These are phyloP conservation scores for Chloromyia formosa DNA, from an alignment of 2,888 invertebrate genomes.

Conservation along the genomic window DNA sequence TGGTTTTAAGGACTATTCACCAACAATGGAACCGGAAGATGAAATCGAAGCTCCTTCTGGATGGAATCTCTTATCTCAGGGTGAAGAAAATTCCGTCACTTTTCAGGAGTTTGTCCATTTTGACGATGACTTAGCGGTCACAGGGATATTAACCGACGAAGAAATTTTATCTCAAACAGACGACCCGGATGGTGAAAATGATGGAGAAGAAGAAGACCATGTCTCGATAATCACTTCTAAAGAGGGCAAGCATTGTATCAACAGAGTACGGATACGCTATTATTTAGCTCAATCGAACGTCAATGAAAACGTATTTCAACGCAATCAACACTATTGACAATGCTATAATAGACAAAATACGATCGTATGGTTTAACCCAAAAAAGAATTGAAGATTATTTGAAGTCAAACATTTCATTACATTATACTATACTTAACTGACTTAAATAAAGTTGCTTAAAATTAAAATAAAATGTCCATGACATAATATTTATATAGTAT, in stretches of 20 bases:
- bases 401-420: too few species aligned
- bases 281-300: neutral
- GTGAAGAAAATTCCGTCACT: neutral
- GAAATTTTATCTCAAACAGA: neutral
- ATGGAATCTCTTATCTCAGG: neutral
- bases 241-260: neutral
- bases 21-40: neutral
- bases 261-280: neutral
- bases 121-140: neutral
- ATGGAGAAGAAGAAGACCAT: neutral
- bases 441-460: too few species aligned
- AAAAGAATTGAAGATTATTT: too few species aligned
- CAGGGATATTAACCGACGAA: neutral
- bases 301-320: neutral
- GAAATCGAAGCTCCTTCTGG: neutral
- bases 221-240: neutral
- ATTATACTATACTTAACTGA: too few species aligned
- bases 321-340: neutral
- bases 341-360: neutral
- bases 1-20: neutral
- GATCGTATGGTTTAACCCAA: neutral
- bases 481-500: too few species aligned
- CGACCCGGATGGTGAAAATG: neutral
- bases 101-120: slow-evolving; percentile 11
- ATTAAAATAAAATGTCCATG: too few species aligned